Evolutionary conservation across 1,140 invertebrate genomes (phyloP), one percentile per base, ranked within the genome.

Genomic region (Hestina assimilis): DNA sequence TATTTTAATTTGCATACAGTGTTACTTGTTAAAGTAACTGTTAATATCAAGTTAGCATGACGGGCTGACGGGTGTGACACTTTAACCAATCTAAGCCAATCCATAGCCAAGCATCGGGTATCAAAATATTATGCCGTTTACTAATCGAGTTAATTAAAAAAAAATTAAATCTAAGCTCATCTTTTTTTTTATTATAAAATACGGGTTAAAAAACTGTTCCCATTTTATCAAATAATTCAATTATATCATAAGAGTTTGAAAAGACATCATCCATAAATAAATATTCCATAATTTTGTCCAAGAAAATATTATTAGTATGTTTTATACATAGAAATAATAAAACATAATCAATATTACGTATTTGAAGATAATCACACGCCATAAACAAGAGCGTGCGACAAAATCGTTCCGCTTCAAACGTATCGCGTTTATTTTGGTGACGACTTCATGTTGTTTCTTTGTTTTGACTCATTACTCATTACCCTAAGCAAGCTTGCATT

Each of bases 401-500:
- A 58, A 59, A 65, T 59, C 41, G 45, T 19, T 54, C 28, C 23
- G 40, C 52, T 46, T 48, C 59, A 71, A n/a, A 19, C 33, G 19
- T 38, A 38, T 38, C 33, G 33, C 62, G 65, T 72, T 72, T 75
- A 75, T 75, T 75, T 75, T 57, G 60, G 69, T 53, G 62, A 57
- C 63, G 28, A 61, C 46, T 45, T 62, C 48, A 56, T 46, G 47
- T 60, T 38, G 46, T 69, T 69, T 74, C 59, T 77, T 75, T 79
- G 71, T 68, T 72, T 68, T 59, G 66, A 67, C 52, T 64, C 72
- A 80, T 83, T 83, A 77, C 72, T 80, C 79, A 83, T 83, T 83
- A 79, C 72, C 64, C 64, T 63, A 74, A 73, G 68, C 70, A 61
- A 67, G 50, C 59, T 54, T 66, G 61, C 77, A 72, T 74, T 79